Evolutionary conservation across 2,888 invertebrate species (phyloP).

Genomic region (Zygothrica quintamaculata): DNA sequence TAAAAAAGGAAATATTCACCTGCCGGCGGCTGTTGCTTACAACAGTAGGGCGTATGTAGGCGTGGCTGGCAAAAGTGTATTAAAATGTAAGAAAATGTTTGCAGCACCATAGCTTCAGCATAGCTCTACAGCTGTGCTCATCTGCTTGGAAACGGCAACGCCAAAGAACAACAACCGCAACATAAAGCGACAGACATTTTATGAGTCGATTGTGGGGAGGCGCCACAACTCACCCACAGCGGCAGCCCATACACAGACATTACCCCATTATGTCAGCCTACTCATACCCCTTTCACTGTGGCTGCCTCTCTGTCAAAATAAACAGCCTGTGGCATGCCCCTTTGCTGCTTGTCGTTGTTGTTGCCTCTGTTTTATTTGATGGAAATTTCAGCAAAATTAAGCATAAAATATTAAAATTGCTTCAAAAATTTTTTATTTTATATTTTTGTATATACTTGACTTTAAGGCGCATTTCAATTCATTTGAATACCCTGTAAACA

Average conservation of each 20-base stretch:
- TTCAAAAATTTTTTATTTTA: slow-evolving; percentile 12
- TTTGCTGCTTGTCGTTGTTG: slow-evolving; percentile 19
- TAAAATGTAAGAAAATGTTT: slow-evolving; percentile 72
- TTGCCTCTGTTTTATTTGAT: slow-evolving; percentile 43
- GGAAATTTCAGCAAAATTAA: slow-evolving; percentile 64
- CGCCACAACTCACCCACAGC: not conserved
- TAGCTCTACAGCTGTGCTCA: slow-evolving; percentile 72
- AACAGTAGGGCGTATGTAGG: slow-evolving; percentile 15
- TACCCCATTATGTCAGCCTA: too few species aligned
- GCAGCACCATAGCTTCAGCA: too few species aligned
- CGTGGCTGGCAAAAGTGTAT: slow-evolving; percentile 68
- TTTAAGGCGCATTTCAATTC: slow-evolving; percentile 59
- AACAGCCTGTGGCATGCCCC: slow-evolving; percentile 46
- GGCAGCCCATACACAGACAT: not conserved
- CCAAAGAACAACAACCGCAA: slow-evolving; percentile 50
- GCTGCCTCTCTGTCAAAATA: slow-evolving; percentile 44
- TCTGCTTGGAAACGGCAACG: slow-evolving; percentile 71
- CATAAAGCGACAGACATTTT: slow-evolving; percentile 47
- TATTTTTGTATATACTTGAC: slow-evolving; percentile 25
- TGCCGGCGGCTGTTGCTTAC: slow-evolving; percentile 64
- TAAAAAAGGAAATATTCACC: slow-evolving; percentile 49
- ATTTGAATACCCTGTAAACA: slow-evolving; percentile 11
- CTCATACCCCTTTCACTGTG: too few species aligned
- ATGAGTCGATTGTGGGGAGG: slow-evolving; percentile 18
- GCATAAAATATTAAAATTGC: slow-evolving; percentile 73